These are phyloP conservation scores for Ennomos erosarius DNA, from an alignment of 2,888 invertebrate genomes.

Conservation along the genomic window DNA sequence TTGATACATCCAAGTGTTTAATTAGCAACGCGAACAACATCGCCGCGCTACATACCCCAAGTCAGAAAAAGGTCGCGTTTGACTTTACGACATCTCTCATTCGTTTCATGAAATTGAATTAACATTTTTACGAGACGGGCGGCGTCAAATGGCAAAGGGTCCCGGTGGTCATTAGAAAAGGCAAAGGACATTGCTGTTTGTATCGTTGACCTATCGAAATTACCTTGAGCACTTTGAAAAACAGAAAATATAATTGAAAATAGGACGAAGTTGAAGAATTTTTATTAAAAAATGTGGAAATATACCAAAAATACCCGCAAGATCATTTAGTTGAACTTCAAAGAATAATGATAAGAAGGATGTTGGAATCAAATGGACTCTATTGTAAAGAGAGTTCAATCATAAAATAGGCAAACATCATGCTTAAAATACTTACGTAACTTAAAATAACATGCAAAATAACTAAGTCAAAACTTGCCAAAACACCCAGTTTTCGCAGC, in stretches of 20 bases:
- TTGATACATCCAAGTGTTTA: slow-evolving; percentile 21
- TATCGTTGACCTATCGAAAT: slow-evolving; percentile 27
- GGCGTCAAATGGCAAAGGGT: slow-evolving; percentile 61
- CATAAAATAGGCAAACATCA: too few relatives aligned
- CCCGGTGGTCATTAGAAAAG: slow-evolving; percentile 61
- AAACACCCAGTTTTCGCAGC: slow-evolving; percentile 33
- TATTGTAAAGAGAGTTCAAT: too few relatives aligned
- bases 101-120: slow-evolving; percentile 61
- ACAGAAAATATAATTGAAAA: slow-evolving; percentile 1
- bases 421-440: too few relatives aligned
- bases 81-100: slow-evolving; percentile 62
- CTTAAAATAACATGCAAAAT: too few relatives aligned
- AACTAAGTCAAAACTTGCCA: background rate
- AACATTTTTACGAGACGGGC: slow-evolving; percentile 71
- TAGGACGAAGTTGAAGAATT: too few relatives aligned
- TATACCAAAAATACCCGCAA: too few relatives aligned
- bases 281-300: too few relatives aligned
- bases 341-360: too few relatives aligned
- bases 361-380: too few relatives aligned
- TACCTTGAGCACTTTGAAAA: slow-evolving; percentile 5
- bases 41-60: slow-evolving; percentile 27
- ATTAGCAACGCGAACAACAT: slow-evolving; percentile 28
- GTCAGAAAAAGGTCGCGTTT: slow-evolving; percentile 43
- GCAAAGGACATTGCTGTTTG: slow-evolving; percentile 37
- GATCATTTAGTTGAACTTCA: too few relatives aligned